phyloP scores from a whole-genome alignment of 2,797 vertebrate species.

The Pseudochaenichthys georgianus region DNA sequence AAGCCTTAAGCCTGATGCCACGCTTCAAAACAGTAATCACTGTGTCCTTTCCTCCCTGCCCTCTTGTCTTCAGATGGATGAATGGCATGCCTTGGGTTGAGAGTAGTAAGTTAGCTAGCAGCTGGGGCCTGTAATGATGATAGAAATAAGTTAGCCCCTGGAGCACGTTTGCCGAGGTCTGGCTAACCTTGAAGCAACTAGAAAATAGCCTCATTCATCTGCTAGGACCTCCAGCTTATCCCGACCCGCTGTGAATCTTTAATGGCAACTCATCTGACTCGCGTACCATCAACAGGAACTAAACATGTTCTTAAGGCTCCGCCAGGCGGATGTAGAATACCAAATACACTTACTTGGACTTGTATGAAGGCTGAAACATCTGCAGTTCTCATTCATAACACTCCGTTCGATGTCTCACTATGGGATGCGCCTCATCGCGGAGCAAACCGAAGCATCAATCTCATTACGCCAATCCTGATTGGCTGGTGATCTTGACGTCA shows the following conservation, averaged over 20 bases:
- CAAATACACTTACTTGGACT: constrained; percentile 11
- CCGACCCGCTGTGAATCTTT: constrained; percentile 60
- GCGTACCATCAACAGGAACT: constrained; percentile 27
- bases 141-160: constrained; percentile 53
- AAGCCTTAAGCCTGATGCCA: constrained; percentile 14
- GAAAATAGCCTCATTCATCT: constrained; percentile 74
- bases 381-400: constrained; percentile 22
- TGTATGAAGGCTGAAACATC: constrained; percentile 22
- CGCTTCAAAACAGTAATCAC: constrained; percentile 51
- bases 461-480: too few relatives aligned
- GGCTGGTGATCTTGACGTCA: too few relatives aligned
- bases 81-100: constrained; percentile 58
- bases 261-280: constrained; percentile 58
- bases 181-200: constrained; percentile 68
- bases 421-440: too few relatives aligned
- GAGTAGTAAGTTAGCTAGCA: constrained; percentile 60
- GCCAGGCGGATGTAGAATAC: constrained; percentile 18
- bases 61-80: constrained; percentile 63
- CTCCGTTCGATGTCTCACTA: too few relatives aligned
- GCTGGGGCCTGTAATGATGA: constrained; percentile 70
- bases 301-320: constrained; percentile 25
- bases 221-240: constrained; percentile 62
- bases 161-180: constrained; percentile 56
- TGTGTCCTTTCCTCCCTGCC: constrained; percentile 37
- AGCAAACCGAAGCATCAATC: too few relatives aligned